These are phyloP conservation scores for Malthinus seriepunctatus DNA, from an alignment of 2,888 invertebrate genomes.

Conservation along the genomic window DNA sequence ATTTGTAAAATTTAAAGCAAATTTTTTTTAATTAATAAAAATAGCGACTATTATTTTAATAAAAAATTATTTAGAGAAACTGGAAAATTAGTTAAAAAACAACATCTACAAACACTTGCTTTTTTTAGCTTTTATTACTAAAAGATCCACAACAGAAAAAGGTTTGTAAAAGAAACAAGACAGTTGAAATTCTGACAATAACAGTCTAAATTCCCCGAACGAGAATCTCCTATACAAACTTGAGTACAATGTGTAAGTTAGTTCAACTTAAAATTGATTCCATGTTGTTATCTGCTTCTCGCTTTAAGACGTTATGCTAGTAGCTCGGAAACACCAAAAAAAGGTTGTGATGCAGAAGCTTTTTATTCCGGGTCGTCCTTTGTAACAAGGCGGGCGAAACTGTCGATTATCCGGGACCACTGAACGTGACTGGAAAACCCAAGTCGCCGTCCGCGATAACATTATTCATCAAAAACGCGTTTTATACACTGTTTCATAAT, in stretches of 20 bases:
- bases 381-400: conserved; percentile 48
- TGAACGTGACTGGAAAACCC: conserved; percentile 51
- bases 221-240: conserved; percentile 53
- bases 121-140: conserved; percentile 23
- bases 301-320: conserved; percentile 15
- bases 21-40: not conserved
- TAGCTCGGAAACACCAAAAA: conserved; percentile 12
- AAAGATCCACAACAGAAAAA: conserved; percentile 26
- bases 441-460: conserved; percentile 48
- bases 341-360: conserved; percentile 12
- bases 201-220: conserved; percentile 53
- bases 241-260: conserved; percentile 49
- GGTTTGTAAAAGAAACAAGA: conserved; percentile 43
- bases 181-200: conserved; percentile 54
- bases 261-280: conserved; percentile 39
- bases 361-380: conserved; percentile 18
- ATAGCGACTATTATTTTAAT: not conserved
- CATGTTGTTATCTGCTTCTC: conserved; percentile 37
- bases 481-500: conserved; percentile 54
- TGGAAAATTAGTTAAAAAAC: conserved; percentile 21
- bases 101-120: conserved; percentile 26
- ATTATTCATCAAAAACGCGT: conserved; percentile 55
- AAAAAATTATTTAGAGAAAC: not conserved
- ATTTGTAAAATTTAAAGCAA: not conserved
- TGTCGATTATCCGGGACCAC: conserved; percentile 54